These are phyloP conservation scores for Pygoscelis adeliae DNA, from an alignment of 2,113 vertebrate species.

Conservation along the genomic window DNA sequence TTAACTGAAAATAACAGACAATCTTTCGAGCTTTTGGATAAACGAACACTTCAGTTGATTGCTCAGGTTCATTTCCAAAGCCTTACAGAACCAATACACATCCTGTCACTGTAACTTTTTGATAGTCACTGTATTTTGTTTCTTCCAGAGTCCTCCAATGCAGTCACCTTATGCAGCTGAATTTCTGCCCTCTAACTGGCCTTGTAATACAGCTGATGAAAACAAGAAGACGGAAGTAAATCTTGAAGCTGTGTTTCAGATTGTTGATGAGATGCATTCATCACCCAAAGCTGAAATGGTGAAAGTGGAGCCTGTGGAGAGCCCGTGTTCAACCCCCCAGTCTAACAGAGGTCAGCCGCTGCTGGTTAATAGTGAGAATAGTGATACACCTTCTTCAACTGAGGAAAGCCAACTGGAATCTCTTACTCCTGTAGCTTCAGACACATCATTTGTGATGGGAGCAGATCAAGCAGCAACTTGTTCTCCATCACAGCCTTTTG, in stretches of 20 bases:
- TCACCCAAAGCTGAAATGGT: slow-evolving; percentile 65
- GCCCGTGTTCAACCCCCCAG: slow-evolving; percentile 36
- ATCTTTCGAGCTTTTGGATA: background rate
- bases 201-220: slow-evolving; percentile 60
- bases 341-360: slow-evolving; percentile 35
- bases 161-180: slow-evolving; percentile 72
- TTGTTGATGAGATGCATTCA: slow-evolving; percentile 77
- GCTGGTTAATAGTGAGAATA: background rate
- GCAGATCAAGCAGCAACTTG: slow-evolving; percentile 54
- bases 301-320: slow-evolving; percentile 74
- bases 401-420: slow-evolving; percentile 58
- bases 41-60: background rate
- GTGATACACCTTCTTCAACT: slow-evolving; percentile 22
- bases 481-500: slow-evolving; percentile 59
- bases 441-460: slow-evolving; percentile 59
- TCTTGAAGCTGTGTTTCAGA: slow-evolving; percentile 81
- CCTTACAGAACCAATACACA: background rate
- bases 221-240: slow-evolving; percentile 73
- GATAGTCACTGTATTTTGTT: slow-evolving; percentile 16
- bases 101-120: background rate
- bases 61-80: background rate
- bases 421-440: slow-evolving; percentile 63
- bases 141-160: slow-evolving; percentile 68
- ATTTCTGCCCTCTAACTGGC: slow-evolving; percentile 58
- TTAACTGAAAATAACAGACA: background rate